Base-by-base conservation (phyloP, 2,888 invertebrate species). In the Heliconius ismenius region DNA sequence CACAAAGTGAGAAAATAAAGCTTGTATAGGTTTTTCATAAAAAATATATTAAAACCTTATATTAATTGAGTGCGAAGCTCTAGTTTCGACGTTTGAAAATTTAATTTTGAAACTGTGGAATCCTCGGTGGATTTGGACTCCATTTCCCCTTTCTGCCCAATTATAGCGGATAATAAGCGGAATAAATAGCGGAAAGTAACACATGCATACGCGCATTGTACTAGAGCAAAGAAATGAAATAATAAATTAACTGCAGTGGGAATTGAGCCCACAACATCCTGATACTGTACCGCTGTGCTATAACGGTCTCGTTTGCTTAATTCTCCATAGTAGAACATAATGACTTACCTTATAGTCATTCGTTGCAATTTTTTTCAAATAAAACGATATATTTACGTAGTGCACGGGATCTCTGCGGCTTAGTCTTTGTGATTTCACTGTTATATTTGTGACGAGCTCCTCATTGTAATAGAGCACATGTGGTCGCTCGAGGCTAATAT, bases 341-440 rank as follows among this genome's bases (percentile, higher is more conserved):
- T 15, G 11, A 18, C 26, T 0, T 36, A 67, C 67, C 67, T 24
- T 67, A 24, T 43, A 67, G 3, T 67, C 67, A 13, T 67, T 39
- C 24, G 39, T 43, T 15, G 13, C 24, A 7, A 24, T 15, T 39
- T 39, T 39, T 24, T 43, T 43, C 15, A 67, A 67, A 43, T 67
- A 7, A 67, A 67, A 67, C 24, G 67, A 43, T 24, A 67, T 43
- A 67, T 43, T 67, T 7, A 67, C 3, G 7, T 67, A 67, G 15
- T 67, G 70, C 11, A 70, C 32, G 54, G 54, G 58, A 36, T 70
- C 70, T n/a, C 11, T 9, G 58, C 70, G 70, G 36, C 70, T 54
- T 9, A 70, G 3, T 13, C 70, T 32, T 32, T 36, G 54, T 18
- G 70, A 58, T 36, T 58, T 58, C n/a, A 70, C 1, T 1, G 54